A percentile compares a stretch with the other conserved stretches of the same genome.
Evolutionary conservation across 2,113 vertebrate genomes (phyloP).

Genomic region (Xiphophorus couchianus): DNA sequence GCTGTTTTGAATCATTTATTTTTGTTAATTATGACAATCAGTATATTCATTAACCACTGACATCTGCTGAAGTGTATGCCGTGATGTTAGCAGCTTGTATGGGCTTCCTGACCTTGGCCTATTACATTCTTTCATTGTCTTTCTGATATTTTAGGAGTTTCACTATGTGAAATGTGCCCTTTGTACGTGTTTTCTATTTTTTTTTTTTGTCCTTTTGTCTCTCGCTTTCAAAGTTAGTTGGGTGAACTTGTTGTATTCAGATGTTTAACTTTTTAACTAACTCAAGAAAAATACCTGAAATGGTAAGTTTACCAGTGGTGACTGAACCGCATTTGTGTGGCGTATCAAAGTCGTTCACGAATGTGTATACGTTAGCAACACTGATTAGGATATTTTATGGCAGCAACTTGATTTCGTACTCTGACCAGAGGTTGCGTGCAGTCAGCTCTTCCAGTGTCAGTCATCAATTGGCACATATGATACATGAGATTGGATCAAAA

Average conservation of each 20-base stretch:
- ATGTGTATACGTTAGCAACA: neutral
- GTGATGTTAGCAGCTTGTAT: too few species aligned
- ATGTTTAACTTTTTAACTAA: neutral
- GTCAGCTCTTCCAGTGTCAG: neutral
- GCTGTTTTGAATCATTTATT: neutral
- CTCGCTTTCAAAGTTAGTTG: neutral
- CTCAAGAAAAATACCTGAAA: neutral
- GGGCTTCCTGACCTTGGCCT: too few species aligned
- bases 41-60: neutral
- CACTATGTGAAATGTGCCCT: too few species aligned
- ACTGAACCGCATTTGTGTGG: neutral
- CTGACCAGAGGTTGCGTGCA: neutral
- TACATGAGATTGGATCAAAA: neutral
- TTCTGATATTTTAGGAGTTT: too few species aligned
- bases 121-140: too few species aligned
- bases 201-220: neutral
- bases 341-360: neutral
- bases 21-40: neutral
- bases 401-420: neutral
- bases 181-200: too few species aligned
- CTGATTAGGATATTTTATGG: neutral
- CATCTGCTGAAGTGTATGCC: neutral
- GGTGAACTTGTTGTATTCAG: neutral
- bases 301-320: neutral
- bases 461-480: neutral